phyloP scores from a whole-genome alignment of 1,140 invertebrate genomes.

The Formica exsecta region DNA sequence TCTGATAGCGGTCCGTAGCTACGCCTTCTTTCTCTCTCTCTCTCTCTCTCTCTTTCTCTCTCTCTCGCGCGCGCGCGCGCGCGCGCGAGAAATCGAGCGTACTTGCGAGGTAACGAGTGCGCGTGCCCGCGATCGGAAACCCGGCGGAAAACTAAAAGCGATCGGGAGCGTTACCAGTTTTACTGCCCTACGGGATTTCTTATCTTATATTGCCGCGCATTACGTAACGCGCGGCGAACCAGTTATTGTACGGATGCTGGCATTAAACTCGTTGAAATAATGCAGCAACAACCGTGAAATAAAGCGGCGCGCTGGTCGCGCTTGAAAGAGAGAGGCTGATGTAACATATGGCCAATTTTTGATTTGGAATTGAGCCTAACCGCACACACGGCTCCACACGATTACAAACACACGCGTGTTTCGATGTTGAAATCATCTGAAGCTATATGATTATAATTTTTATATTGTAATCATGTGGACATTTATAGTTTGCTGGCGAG shows the following conservation, averaged over 20 bases:
- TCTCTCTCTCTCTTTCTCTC: conserved; percentile 38
- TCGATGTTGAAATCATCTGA: conserved; percentile 34
- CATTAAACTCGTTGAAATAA: conserved; percentile 70
- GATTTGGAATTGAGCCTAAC: conserved; percentile 46
- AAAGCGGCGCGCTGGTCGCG: conserved; percentile 22
- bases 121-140: conserved; percentile 17
- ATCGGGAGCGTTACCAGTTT: conserved; percentile 72
- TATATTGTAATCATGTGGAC: background rate
- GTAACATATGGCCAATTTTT: conserved; percentile 67
- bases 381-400: background rate
- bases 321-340: conserved; percentile 66
- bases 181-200: conserved; percentile 77
- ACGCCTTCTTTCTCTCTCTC: conserved; percentile 34
- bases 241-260: conserved; percentile 74
- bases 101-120: conserved; percentile 67
- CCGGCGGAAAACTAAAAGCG: conserved; percentile 72
- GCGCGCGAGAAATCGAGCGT: conserved; percentile 68
- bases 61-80: too few species aligned
- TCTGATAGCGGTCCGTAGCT: conserved; percentile 64
- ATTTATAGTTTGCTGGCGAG: background rate
- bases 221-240: conserved; percentile 66
- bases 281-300: conserved; percentile 64
- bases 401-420: background rate
- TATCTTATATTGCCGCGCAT: conserved; percentile 66
- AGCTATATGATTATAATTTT: conserved; percentile 12